Evolutionary conservation across 2,888 invertebrate genomes (phyloP).

Genomic region (Criorhina ranunculi): DNA sequence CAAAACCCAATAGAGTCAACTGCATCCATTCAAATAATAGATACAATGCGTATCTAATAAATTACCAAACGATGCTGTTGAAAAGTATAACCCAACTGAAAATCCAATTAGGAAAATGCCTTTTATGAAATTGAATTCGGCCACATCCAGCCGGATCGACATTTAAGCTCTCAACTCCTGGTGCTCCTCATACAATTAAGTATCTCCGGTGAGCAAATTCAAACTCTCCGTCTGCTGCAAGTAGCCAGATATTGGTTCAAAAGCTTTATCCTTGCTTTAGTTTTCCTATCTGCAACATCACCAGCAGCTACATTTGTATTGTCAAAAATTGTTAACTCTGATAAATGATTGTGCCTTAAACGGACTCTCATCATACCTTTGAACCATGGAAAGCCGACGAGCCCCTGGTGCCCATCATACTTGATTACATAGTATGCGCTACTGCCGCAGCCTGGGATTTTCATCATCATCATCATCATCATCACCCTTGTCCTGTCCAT

Average conservation of each 20-base stretch:
- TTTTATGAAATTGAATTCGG: conserved; percentile 4
- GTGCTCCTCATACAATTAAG: not conserved
- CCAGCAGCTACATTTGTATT: conserved; percentile 8
- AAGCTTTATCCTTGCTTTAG: not conserved
- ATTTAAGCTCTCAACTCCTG: not conserved
- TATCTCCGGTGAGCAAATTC: not conserved
- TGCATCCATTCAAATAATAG: no score
- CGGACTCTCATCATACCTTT: not conserved
- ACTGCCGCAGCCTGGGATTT: conserved; percentile 12
- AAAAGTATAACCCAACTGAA: not conserved
- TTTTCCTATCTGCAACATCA: conserved; percentile 1
- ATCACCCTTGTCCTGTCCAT: not conserved
- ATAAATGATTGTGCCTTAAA: conserved; percentile 35
- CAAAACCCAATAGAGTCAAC: no score
- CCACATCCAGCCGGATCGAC: not conserved
- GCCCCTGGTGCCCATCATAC: not conserved
- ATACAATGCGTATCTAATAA: no score
- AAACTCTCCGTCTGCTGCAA: not conserved
- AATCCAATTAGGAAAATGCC: conserved; percentile 10
- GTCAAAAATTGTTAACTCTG: conserved; percentile 42
- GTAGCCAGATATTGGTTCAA: not conserved
- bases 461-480: not conserved
- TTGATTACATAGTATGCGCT: conserved; percentile 32
- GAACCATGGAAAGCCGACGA: conserved; percentile 13
- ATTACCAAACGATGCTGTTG: no score